Evolutionary conservation across 37 sponge, comb jelly and placozoan genomes (phyloP), one percentile per base, ranked within the genome.

Genomic region (Agelas oroides): DNA sequence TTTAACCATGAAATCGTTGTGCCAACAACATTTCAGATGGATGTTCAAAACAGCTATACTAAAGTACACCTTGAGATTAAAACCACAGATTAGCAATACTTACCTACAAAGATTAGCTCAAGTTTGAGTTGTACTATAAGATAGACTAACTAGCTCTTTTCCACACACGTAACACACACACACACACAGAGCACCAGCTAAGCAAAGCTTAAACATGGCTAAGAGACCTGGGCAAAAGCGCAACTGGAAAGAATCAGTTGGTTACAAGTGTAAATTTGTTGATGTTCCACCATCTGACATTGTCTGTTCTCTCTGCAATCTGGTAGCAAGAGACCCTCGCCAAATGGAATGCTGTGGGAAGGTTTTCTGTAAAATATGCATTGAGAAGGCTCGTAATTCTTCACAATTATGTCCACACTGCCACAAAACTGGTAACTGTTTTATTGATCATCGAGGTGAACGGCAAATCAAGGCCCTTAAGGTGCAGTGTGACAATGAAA

Each of bases 321-420:
- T 60, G 35, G 64, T 78, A 30, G 78, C 78, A 23, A 19, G 38
- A 61, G 65, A 78, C 23, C 78, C 78, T 24, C 38, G 36, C 0
- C 81, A 80, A 8, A 46, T 46, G 46, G 46, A 46, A 8, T 64
- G 61, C 40, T 82, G 83, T 82, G 83, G 72, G 32, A 82, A 82
- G 62, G 28, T 72, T 11, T 82, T 72, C 83, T 82, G 83, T 30
- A 59, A 53, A 19, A 21, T 13, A 25, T 82, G 83, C 39, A 3
- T 72, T 18, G 38, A 28, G n/a, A 19, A 71, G 27, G 20, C 34
- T 60, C 5, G 25, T 6, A 72, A 25, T 17, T 34, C 18, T 1
- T 60, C 27, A 24, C 13, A 60, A 13, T 16, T 24, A 39, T 82
- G 83, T 37, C 83, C 83, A 11, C 40, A n/a, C 28, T 82, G 83